Evolutionary conservation across 2,113 vertebrate species (phyloP).

Genomic region (Scopus umbretta): DNA sequence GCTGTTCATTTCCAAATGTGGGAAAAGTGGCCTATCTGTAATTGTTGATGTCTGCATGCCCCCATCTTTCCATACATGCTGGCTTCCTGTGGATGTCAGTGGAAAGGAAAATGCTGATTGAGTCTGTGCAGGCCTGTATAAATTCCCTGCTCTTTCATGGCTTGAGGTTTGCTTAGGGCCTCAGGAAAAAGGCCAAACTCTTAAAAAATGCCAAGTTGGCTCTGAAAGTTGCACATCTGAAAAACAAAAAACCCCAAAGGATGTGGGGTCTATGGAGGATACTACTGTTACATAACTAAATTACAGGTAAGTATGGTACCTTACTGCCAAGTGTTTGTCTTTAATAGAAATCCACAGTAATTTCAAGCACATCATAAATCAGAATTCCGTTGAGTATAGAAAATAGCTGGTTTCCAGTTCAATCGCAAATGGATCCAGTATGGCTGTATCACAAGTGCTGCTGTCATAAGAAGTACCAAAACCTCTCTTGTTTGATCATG

Average conservation of each 20-base stretch:
- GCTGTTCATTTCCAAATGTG: constrained; percentile 38
- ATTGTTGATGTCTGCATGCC: constrained; percentile 42
- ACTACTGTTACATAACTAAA: constrained; percentile 61
- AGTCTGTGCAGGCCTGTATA: constrained; percentile 56
- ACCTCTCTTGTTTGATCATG: not conserved
- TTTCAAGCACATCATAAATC: constrained; percentile 63
- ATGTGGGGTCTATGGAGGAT: constrained; percentile 53
- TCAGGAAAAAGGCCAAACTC: constrained; percentile 50
- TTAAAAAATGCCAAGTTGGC: constrained; percentile 58
- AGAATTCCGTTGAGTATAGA: constrained; percentile 37
- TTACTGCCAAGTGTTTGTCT: constrained; percentile 56
- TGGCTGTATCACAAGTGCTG: not conserved
- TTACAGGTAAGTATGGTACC: constrained; percentile 62
- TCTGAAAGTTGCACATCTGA: constrained; percentile 40
- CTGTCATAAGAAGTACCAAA: not conserved
- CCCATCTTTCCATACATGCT: constrained; percentile 46
- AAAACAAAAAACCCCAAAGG: constrained; percentile 53
- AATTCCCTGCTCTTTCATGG: constrained; percentile 48
- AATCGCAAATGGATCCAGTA: constrained; percentile 30
- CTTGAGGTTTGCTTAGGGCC: constrained; percentile 46
- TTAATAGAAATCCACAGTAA: constrained; percentile 60
- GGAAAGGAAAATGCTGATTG: constrained; percentile 62
- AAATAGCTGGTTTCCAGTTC: constrained; percentile 54
- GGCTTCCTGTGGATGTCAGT: constrained; percentile 56
- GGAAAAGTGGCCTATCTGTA: constrained; percentile 40